A percentile compares a stretch with the other conserved stretches of the same genome.
Conservation (phyloP, 2,888 invertebrate species). For the Aplocera efformata region DNA sequence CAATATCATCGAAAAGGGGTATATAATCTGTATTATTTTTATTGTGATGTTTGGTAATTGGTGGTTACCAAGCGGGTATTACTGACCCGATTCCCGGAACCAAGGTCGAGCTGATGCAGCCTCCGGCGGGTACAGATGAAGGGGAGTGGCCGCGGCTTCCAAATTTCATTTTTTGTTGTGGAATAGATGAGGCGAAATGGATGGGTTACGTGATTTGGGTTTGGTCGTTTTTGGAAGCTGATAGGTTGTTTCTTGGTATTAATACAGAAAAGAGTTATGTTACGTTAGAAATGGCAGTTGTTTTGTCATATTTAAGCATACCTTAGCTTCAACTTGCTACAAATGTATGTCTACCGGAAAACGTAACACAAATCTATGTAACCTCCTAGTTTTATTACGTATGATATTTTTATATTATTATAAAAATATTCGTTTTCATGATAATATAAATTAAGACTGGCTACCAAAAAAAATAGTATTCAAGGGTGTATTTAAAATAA, state of each 20-base stretch:
- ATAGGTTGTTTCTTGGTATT: constrained; percentile 22
- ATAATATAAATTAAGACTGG: too few species aligned
- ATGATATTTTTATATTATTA: too few species aligned
- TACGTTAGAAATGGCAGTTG: not conserved
- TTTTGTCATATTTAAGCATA: not conserved
- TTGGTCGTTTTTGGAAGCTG: constrained; percentile 28
- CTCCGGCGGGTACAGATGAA: constrained; percentile 52
- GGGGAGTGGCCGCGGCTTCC: constrained; percentile 49
- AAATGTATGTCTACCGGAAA: not conserved
- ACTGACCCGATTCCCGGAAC: constrained; percentile 61
- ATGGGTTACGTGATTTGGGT: constrained; percentile 20
- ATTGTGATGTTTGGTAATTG: constrained; percentile 70
- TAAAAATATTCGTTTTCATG: too few species aligned
- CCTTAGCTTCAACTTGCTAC: too few species aligned
- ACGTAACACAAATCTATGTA: too few species aligned
- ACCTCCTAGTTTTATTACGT: too few species aligned
- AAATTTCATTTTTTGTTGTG: constrained; percentile 44
- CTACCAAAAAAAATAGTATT: too few species aligned
- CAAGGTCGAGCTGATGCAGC: constrained; percentile 51
- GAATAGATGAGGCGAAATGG: constrained; percentile 19
- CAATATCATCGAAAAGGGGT: constrained; percentile 36
- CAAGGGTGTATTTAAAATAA: too few species aligned
- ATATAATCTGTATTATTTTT: constrained; percentile 71
- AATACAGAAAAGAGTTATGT: constrained; percentile 2
- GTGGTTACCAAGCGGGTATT: constrained; percentile 54